These are phyloP conservation scores for Phallusia fumigata DNA, from an alignment of 23 tunicate genomes.

Conservation along the genomic window DNA sequence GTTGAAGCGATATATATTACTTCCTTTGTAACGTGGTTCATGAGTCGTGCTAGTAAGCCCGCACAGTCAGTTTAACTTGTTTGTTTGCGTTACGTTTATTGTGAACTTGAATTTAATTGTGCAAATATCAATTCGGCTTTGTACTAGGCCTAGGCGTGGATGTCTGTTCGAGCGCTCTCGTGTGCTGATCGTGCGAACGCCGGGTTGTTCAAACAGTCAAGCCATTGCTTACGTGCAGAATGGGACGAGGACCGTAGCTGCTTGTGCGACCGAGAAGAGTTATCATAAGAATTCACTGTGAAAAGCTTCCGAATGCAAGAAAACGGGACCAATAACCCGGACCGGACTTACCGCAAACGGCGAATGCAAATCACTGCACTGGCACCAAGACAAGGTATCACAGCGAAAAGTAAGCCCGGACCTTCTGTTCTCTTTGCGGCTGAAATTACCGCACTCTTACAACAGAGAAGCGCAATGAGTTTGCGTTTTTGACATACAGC, in stretches of 20 bases:
- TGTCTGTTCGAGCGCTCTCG: neutral
- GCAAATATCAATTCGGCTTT: neutral
- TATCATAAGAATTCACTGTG: neutral
- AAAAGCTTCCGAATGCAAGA: slow-evolving; percentile 10
- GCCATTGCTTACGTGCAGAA: slow-evolving; percentile 7
- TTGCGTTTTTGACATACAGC: too few species aligned
- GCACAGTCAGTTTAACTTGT: neutral
- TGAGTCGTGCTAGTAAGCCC: neutral
- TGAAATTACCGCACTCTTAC: too few species aligned
- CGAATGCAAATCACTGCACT: too few species aligned
- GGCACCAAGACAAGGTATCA: too few species aligned
- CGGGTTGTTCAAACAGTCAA: neutral
- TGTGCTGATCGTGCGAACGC: neutral
- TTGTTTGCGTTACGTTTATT: neutral
- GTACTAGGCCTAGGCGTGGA: neutral
- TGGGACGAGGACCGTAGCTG: neutral
- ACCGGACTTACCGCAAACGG: too few species aligned
- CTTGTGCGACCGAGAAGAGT: neutral
- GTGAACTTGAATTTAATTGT: neutral
- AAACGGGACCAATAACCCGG: neutral
- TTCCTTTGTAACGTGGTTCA: too few species aligned
- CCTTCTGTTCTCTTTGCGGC: too few species aligned
- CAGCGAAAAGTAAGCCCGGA: too few species aligned
- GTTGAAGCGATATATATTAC: too few species aligned
- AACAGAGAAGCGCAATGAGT: too few species aligned